phyloP scores from a whole-genome alignment of 2,888 invertebrate species.

The Teleiodes luculella region DNA sequence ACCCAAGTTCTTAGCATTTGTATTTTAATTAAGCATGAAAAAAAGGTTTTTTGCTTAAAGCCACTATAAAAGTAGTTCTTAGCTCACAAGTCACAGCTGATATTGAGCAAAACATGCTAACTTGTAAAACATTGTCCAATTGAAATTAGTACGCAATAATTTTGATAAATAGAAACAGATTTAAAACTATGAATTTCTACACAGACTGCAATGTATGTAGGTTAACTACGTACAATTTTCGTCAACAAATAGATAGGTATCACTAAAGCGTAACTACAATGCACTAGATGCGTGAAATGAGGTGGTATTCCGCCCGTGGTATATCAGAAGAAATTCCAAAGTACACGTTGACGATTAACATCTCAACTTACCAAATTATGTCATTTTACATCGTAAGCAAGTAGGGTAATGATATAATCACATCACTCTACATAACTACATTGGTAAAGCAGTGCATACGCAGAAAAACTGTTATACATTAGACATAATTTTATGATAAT shows the following conservation, averaged over 20 bases:
- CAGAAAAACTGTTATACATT: not conserved
- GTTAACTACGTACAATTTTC: not conserved
- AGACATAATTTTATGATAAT: too few species aligned
- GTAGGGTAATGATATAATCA: slow-evolving; percentile 6
- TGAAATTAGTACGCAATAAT: not conserved
- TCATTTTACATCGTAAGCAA: slow-evolving; percentile 3
- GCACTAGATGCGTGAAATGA: too few species aligned
- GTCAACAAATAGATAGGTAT: not conserved
- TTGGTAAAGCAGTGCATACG: not conserved
- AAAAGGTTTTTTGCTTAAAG: too few species aligned
- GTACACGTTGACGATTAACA: slow-evolving; percentile 6
- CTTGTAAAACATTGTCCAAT: not conserved
- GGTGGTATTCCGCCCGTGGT: too few species aligned
- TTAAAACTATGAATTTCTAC: not conserved
- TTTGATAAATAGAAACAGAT: not conserved
- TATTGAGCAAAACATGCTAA: too few species aligned
- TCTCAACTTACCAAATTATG: not conserved
- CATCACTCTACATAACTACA: not conserved
- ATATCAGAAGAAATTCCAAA: too few species aligned
- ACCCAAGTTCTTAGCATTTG: too few species aligned
- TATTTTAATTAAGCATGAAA: too few species aligned
- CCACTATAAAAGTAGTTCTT: too few species aligned
- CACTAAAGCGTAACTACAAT: not conserved
- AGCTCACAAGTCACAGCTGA: too few species aligned
- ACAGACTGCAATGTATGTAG: not conserved